phyloP scores from a whole-genome alignment of 2,888 invertebrate genomes.

The Lithodes maja region DNA sequence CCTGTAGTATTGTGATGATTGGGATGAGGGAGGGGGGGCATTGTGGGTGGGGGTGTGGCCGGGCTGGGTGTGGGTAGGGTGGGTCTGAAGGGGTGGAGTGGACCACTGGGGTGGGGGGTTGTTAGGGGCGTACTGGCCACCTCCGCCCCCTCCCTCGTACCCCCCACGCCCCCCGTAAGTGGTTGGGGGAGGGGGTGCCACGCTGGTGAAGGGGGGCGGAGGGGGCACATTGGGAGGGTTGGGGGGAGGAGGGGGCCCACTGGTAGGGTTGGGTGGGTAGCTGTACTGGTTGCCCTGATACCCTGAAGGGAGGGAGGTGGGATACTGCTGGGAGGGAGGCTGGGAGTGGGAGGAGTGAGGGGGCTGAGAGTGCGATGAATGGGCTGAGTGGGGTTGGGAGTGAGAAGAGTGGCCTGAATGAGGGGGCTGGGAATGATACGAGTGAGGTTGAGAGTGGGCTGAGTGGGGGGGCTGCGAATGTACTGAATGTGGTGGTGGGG shows the following conservation, averaged over 20 bases:
- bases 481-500: conserved; percentile 35
- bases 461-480: conserved; percentile 51
- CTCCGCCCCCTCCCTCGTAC: conserved; percentile 45
- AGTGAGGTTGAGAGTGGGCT: conserved; percentile 54
- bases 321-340: neutral
- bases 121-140: neutral
- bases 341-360: too few species aligned
- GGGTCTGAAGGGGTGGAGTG: conserved; percentile 53
- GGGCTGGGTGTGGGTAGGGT: conserved; percentile 24
- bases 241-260: conserved; percentile 50
- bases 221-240: conserved; percentile 41
- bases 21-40: conserved; percentile 46
- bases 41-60: conserved; percentile 25
- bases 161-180: conserved; percentile 40
- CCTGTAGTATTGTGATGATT: conserved; percentile 56
- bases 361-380: too few species aligned
- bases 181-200: conserved; percentile 62
- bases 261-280: conserved; percentile 56
- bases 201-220: conserved; percentile 54
- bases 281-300: conserved; percentile 54
- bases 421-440: conserved; percentile 36
- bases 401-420: neutral
- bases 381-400: too few species aligned
- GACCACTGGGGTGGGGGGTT: conserved; percentile 49
- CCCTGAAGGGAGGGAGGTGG: conserved; percentile 10